Base-by-base conservation (phyloP, 2,797 vertebrate genomes). In the Brachymystax lenok region DNA sequence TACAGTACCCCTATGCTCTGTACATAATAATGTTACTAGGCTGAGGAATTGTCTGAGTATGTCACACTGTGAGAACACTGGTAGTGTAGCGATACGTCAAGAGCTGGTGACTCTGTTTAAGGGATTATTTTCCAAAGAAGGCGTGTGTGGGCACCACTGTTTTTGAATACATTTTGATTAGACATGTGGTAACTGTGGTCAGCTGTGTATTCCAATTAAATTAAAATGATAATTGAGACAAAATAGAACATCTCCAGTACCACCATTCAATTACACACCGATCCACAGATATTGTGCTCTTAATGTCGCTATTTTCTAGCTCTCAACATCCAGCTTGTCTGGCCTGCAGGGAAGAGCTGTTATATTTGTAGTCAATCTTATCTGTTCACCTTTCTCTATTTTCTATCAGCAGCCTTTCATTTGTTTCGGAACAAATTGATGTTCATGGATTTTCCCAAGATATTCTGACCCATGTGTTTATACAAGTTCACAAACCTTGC, bases 211-310 rank as follows among this genome's bases (percentile, higher is more conserved):
- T 72, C 83, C 76, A 84, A 74, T 83, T 77, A 81, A 81, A 87
- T 78, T 71, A 63, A 75, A 76, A 66, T 69, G 71, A 76, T 84
- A 77, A 82, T 78, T 76, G 77, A 80, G 80, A 73, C 64, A 35
- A 76, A 59, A 1, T 73, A 73, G 78, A 74, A 82, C 79, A 71
- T 78, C 35, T 81, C 56, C 70, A 81, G 79, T 75, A 83, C 80
- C 79, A 80, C 71, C 77, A 28, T 86, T 89, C 83, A 88, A 84
- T 85, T 80, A 84, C 77, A 81, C 72, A 81, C 79, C 85, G 84
- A 77, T 69, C 81, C 74, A 46, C 78, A 33, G 77, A 67, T 85
- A 76, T 70, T 70, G 69, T 54, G 82, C 24, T 74, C 66, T 52
- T 75, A 69, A 75, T 86, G 75, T 67, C 74, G 50, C 77, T 56